Conservation (phyloP, 2,113 vertebrate genomes). For the Mustelus asterias region DNA sequence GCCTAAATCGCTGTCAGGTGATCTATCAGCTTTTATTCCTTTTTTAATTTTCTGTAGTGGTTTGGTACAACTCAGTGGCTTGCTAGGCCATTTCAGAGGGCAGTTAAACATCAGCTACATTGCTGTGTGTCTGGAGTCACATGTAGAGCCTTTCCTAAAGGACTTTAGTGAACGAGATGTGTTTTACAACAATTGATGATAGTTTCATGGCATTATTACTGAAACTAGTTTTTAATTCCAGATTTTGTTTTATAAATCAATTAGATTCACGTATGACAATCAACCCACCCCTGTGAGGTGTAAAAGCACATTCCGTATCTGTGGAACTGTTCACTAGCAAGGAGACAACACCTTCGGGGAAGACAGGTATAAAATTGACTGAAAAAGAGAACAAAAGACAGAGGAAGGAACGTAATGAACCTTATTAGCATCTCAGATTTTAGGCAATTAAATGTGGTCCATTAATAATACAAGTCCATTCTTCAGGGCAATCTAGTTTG, state of each 20-base stretch:
- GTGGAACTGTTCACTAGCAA: not conserved
- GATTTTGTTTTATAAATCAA: not conserved
- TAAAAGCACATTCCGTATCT: not conserved
- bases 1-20: not conserved
- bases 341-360: not conserved
- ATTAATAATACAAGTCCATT: not conserved
- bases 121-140: not conserved
- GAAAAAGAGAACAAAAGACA: not conserved
- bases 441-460: not conserved
- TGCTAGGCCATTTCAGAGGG: not conserved
- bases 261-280: not conserved
- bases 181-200: not conserved
- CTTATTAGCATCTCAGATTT: not conserved
- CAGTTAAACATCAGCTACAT: not conserved
- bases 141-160: not conserved
- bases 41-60: not conserved
- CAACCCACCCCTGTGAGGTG: not conserved
- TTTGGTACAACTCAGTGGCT: not conserved
- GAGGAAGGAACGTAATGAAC: not conserved
- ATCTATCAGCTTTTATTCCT: not conserved
- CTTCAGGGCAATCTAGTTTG: not conserved
- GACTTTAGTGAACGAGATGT: not conserved
- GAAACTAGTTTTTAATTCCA: not conserved
- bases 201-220: not conserved
- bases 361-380: not conserved